Conservation (phyloP, 2,888 invertebrate species). For the Agrenia bidenticulata region DNA sequence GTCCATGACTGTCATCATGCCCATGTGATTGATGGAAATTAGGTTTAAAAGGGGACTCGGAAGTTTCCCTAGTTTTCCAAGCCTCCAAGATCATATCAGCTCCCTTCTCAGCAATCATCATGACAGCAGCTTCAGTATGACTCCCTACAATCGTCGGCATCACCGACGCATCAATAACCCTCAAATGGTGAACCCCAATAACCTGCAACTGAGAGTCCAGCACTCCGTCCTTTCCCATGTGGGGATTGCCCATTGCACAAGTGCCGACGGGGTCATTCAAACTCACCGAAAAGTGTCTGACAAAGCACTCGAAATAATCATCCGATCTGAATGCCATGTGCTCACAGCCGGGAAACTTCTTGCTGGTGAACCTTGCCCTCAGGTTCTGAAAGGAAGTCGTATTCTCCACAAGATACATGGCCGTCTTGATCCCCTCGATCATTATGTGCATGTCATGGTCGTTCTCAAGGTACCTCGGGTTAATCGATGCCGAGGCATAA, state of each 20-base stretch:
- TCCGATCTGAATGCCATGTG: conserved; percentile 31
- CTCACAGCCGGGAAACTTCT: conserved; percentile 43
- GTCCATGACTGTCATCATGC: conserved; percentile 16
- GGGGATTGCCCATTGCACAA: conserved; percentile 30
- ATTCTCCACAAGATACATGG: conserved; percentile 41
- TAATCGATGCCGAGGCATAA: conserved; percentile 28
- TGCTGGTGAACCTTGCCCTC: conserved; percentile 39
- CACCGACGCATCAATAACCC: conserved; percentile 25
- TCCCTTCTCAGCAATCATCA: conserved; percentile 42
- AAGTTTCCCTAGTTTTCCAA: conserved; percentile 34
- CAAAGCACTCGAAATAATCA: conserved; percentile 29
- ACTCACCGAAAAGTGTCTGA: conserved; percentile 20
- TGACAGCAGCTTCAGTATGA: conserved; percentile 28
- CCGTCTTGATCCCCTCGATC: conserved; percentile 38
- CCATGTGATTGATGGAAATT: too few species aligned
- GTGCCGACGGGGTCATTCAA: conserved; percentile 21
- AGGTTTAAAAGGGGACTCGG: too few species aligned
- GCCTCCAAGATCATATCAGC: conserved; percentile 34
- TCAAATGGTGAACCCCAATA: conserved; percentile 26
- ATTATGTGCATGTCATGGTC: conserved; percentile 34
- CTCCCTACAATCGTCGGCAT: conserved; percentile 31
- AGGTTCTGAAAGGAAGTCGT: conserved; percentile 40
- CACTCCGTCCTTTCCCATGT: conserved; percentile 28
- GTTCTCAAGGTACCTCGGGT: conserved; percentile 43
- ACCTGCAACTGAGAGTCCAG: conserved; percentile 27